Evolutionary conservation across 37 sponge, comb jelly and placozoan genomes (phyloP).

Genomic region (Mnemiopsis leidyi): DNA sequence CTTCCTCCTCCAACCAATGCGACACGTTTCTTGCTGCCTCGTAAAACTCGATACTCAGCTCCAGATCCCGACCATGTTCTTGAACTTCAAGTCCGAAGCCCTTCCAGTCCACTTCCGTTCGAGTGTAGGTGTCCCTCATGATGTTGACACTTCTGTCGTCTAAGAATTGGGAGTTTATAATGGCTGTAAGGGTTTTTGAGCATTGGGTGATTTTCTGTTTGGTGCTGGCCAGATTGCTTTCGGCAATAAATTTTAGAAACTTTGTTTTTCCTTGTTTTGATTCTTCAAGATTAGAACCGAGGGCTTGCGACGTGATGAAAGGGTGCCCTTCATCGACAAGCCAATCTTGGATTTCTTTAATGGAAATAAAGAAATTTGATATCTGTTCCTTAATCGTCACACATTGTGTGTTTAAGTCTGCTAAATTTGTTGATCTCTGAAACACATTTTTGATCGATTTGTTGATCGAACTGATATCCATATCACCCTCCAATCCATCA

Average conservation of each 20-base stretch:
- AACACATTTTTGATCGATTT: not conserved
- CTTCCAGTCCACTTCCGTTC: conserved; percentile 39
- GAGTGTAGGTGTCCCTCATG: not conserved
- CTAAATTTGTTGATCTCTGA: not conserved
- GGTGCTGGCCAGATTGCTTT: not conserved
- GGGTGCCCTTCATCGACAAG: not conserved
- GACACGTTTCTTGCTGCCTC: not conserved
- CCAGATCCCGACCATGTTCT: conserved; percentile 12
- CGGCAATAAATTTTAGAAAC: not conserved
- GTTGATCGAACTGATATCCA: not conserved
- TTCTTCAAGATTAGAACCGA: conserved; percentile 6
- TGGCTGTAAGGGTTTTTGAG: conserved; percentile 7
- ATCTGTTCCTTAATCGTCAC: conserved; percentile 42
- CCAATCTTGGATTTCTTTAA: conserved; percentile 17
- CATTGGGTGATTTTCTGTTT: not conserved
- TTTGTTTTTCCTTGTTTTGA: not conserved
- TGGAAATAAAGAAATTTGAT: not conserved
- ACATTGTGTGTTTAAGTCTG: not conserved
- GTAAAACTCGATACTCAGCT: conserved; percentile 16
- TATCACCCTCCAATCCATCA: not conserved
- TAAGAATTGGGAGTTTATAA: conserved; percentile 16
- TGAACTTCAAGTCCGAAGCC: conserved; percentile 39
- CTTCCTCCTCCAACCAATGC: not conserved
- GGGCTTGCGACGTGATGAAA: conserved; percentile 2
- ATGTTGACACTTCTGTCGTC: conserved; percentile 27